These are phyloP conservation scores for Coelopa pilipes DNA, from an alignment of 2,888 invertebrate species.

Conservation along the genomic window DNA sequence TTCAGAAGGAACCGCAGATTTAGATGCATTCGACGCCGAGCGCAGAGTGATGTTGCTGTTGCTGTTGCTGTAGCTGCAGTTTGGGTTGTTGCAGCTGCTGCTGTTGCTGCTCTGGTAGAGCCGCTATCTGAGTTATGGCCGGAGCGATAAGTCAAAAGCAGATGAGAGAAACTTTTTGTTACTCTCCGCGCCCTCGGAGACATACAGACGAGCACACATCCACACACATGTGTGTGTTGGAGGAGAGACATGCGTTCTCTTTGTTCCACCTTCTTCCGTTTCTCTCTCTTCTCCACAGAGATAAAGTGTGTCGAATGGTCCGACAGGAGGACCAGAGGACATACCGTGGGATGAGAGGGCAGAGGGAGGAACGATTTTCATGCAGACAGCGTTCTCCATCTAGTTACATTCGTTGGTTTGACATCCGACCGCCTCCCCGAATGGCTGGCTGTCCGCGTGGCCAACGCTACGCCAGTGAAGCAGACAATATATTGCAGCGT, in stretches of 20 bases:
- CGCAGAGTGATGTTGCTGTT: not conserved
- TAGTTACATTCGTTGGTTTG: not conserved
- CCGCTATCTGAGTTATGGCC: constrained; percentile 18
- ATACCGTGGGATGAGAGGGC: too few relatives aligned
- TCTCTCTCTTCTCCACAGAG: not conserved
- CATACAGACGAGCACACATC: not conserved
- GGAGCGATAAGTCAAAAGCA: constrained; percentile 20
- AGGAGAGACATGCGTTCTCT: too few relatives aligned
- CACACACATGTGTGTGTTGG: too few relatives aligned
- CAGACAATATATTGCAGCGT: not conserved
- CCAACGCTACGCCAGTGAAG: not conserved
- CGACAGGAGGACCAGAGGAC: too few relatives aligned
- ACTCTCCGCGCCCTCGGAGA: not conserved
- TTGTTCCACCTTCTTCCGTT: not conserved
- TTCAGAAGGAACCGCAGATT: too few relatives aligned
- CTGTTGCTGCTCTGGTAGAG: not conserved
- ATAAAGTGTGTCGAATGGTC: too few relatives aligned
- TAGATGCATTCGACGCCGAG: too few relatives aligned
- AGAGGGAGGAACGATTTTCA: too few relatives aligned
- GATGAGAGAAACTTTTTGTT: constrained; percentile 8
- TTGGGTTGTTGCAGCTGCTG: not conserved
- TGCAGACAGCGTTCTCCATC: too few relatives aligned
- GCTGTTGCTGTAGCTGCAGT: not conserved
- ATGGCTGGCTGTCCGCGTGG: not conserved
- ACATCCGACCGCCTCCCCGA: not conserved